Percentiles rank a stretch among this genome's conserved stretches.
These are phyloP conservation scores for Eristalis intricaria DNA, from an alignment of 2,888 invertebrate genomes.

Conservation along the genomic window DNA sequence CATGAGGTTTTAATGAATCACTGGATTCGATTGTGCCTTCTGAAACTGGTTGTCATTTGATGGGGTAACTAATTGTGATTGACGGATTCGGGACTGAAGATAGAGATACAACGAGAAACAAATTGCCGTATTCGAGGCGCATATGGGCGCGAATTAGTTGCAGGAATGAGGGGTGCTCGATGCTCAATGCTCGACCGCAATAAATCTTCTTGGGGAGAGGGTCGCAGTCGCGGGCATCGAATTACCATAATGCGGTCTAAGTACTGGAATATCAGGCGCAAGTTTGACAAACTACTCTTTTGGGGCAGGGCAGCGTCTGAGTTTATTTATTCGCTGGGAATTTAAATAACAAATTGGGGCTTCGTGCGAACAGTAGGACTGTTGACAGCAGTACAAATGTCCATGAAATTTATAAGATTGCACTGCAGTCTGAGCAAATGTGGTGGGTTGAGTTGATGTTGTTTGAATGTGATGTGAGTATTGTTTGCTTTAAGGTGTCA, in stretches of 20 bases:
- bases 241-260: slow-evolving; percentile 66
- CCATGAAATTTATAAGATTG: background rate
- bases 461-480: background rate
- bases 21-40: slow-evolving; percentile 23
- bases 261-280: slow-evolving; percentile 39
- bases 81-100: slow-evolving; percentile 74
- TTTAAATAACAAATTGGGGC: slow-evolving; percentile 21
- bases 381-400: slow-evolving; percentile 19
- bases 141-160: slow-evolving; percentile 62
- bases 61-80: slow-evolving; percentile 79
- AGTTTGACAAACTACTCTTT: slow-evolving; percentile 33
- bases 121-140: slow-evolving; percentile 36
- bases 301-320: background rate
- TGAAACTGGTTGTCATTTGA: slow-evolving; percentile 68
- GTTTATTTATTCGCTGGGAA: slow-evolving; percentile 22
- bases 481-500: background rate
- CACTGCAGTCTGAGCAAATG: background rate
- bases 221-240: slow-evolving; percentile 29
- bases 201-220: slow-evolving; percentile 51
- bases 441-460: background rate
- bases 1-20: slow-evolving; percentile 69
- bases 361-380: background rate
- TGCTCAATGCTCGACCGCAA: slow-evolving; percentile 29
- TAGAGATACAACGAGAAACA: slow-evolving; percentile 58
- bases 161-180: slow-evolving; percentile 38